phyloP scores from a whole-genome alignment of 1,140 invertebrate genomes.

The Mactra quadrangularis region DNA sequence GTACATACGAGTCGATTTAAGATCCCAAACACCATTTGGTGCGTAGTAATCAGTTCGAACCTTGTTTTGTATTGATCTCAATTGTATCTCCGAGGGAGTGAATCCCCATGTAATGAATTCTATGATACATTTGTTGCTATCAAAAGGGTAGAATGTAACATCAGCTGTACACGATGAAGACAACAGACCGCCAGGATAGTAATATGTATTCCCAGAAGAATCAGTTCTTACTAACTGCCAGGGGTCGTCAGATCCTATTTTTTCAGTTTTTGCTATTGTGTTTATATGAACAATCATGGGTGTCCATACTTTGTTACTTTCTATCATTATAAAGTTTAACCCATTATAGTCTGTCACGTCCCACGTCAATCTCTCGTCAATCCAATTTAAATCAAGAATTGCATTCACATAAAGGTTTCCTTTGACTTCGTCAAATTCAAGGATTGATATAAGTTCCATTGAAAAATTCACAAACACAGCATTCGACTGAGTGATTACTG shows the following conservation, averaged over 20 bases:
- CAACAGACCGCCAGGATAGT: constrained; percentile 15
- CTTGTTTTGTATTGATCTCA: not conserved
- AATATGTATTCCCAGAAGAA: not conserved
- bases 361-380: constrained; percentile 32
- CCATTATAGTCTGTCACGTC: constrained; percentile 5
- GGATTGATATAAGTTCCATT: constrained; percentile 26
- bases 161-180: too few relatives aligned
- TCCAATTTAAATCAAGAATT: constrained; percentile 6
- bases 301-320: constrained; percentile 17
- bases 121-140: constrained; percentile 23
- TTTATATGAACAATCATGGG: constrained; percentile 29
- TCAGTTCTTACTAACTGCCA: constrained; percentile 10
- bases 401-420: constrained; percentile 4
- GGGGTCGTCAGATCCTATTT: not conserved
- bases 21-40: constrained; percentile 85
- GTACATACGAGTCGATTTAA: not conserved
- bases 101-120: not conserved
- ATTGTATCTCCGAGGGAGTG: not conserved
- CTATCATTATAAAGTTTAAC: not conserved
- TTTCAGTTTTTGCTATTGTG: not conserved
- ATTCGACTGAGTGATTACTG: constrained; percentile 5
- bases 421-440: constrained; percentile 50
- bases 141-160: constrained; percentile 40
- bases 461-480: not conserved
- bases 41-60: constrained; percentile 82